phyloP scores from a whole-genome alignment of 2,113 vertebrate species.

The Speoplatyrhinus poulsoni region DNA sequence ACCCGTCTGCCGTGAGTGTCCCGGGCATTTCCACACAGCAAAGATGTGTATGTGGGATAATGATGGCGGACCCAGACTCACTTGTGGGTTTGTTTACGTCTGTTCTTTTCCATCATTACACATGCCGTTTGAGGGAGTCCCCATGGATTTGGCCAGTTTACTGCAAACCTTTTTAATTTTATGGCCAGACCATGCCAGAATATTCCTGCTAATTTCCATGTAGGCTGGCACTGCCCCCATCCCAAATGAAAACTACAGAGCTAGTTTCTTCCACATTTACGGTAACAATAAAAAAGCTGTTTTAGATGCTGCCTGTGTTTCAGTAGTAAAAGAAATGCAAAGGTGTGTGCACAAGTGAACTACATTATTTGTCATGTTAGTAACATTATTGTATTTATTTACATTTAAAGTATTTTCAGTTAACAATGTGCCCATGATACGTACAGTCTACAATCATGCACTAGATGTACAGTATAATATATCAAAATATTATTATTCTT shows the following conservation, averaged over 20 bases:
- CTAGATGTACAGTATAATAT: conserved; percentile 49
- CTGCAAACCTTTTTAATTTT: conserved; percentile 81
- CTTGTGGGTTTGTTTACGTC: conserved; percentile 87
- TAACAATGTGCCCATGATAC: too few relatives aligned
- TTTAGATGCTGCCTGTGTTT: conserved; percentile 9
- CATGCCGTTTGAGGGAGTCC: conserved; percentile 88
- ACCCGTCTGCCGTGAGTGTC: conserved; percentile 27
- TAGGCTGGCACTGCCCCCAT: conserved; percentile 26
- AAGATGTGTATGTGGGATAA: conserved; percentile 83
- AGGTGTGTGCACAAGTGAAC: neutral
- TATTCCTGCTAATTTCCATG: conserved; percentile 47
- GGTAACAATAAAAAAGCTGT: conserved; percentile 33
- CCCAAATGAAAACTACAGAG: neutral
- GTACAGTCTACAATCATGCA: conserved; percentile 47
- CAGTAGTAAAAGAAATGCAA: conserved; percentile 5
- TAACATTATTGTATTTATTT: conserved; percentile 44
- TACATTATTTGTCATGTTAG: conserved; percentile 45
- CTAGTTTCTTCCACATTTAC: neutral
- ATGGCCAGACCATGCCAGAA: conserved; percentile 64
- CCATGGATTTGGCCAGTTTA: conserved; percentile 82
- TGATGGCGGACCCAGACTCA: conserved; percentile 82
- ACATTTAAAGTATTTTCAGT: conserved; percentile 36
- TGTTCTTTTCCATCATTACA: conserved; percentile 87
- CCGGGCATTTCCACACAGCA: conserved; percentile 71
- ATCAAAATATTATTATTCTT: neutral